These are phyloP conservation scores for Okapia johnstoni DNA, from an alignment of 2,113 vertebrate species.

Conservation along the genomic window DNA sequence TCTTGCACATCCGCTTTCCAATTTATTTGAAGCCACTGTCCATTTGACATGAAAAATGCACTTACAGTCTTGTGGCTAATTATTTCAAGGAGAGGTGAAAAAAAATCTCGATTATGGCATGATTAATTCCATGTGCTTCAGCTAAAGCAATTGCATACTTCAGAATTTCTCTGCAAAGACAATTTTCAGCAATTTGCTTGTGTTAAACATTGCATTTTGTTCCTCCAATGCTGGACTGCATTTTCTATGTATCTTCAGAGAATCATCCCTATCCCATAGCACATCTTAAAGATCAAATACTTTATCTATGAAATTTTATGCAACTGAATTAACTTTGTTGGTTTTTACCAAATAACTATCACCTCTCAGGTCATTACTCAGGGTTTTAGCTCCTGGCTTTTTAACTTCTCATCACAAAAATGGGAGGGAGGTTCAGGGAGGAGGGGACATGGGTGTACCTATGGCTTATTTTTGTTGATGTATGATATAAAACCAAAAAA, in stretches of 20 bases:
- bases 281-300: neutral
- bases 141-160: conserved; percentile 17
- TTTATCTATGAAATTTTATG: neutral
- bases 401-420: neutral
- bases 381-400: neutral
- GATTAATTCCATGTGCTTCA: conserved; percentile 74
- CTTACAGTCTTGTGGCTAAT: conserved; percentile 62
- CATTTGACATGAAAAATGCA: conserved; percentile 74
- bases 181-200: conserved; percentile 49
- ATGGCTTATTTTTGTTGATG: neutral
- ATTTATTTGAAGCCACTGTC: conserved; percentile 72
- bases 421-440: neutral
- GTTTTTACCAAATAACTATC: neutral
- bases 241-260: neutral
- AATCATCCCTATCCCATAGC: neutral
- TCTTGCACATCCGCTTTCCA: conserved; percentile 29
- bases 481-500: neutral
- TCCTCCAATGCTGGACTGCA: neutral
- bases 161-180: conserved; percentile 57
- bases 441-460: neutral
- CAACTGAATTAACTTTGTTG: neutral
- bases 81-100: conserved; percentile 67
- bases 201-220: neutral
- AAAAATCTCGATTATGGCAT: conserved; percentile 28
- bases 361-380: neutral